Evolutionary conservation across 2,888 invertebrate species (phyloP).

Genomic region (Dryobota labecula): DNA sequence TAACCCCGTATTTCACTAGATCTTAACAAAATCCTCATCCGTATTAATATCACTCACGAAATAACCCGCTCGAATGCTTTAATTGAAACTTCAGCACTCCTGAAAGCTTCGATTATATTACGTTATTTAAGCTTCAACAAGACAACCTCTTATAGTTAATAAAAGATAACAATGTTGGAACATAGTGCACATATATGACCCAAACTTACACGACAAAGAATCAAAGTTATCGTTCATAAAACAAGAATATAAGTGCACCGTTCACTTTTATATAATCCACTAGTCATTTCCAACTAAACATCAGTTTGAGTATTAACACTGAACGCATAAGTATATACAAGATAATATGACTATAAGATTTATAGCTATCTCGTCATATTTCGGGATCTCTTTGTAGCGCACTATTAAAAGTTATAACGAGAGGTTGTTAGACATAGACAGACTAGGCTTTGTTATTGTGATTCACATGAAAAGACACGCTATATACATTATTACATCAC

Average conservation of each 20-base stretch:
- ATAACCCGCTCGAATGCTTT: slow-evolving; percentile 28
- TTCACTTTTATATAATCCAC: slow-evolving; percentile 50
- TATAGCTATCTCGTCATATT: slow-evolving; percentile 71
- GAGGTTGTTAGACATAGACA: slow-evolving; percentile 77
- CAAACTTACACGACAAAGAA: slow-evolving; percentile 46
- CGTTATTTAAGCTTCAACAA: slow-evolving; percentile 18
- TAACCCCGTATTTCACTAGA: neutral
- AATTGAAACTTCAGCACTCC: slow-evolving; percentile 43
- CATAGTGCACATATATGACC: slow-evolving; percentile 27
- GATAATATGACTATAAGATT: slow-evolving; percentile 67
- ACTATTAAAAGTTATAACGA: slow-evolving; percentile 89
- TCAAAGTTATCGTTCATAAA: slow-evolving; percentile 60
- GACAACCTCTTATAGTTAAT: slow-evolving; percentile 19
- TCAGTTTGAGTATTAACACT: slow-evolving; percentile 37
- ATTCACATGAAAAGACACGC: slow-evolving; percentile 70
- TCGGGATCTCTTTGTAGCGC: slow-evolving; percentile 79
- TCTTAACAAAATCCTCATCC: slow-evolving; percentile 29
- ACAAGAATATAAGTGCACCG: slow-evolving; percentile 36
- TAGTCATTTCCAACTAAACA: slow-evolving; percentile 45
- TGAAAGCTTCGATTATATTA: slow-evolving; percentile 30
- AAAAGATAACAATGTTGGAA: slow-evolving; percentile 46
- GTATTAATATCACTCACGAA: slow-evolving; percentile 43
- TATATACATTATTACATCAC: slow-evolving; percentile 64
- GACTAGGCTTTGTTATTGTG: slow-evolving; percentile 73
- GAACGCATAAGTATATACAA: slow-evolving; percentile 57